These are phyloP conservation scores for Drosophila pandora DNA, from an alignment of 1,140 invertebrate species.

Conservation along the genomic window DNA sequence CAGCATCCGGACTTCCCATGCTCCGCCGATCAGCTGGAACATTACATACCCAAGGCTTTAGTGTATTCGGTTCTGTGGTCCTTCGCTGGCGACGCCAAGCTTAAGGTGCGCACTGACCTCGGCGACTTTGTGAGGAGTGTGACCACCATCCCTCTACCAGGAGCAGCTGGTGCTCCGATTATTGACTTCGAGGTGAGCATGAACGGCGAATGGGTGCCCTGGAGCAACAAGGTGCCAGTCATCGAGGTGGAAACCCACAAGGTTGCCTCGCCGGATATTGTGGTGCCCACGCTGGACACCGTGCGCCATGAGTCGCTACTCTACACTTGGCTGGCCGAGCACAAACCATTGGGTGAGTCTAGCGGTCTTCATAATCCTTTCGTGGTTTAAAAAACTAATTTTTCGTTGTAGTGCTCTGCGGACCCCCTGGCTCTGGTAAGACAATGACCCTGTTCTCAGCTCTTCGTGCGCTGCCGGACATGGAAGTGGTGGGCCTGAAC, in stretches of 20 bases:
- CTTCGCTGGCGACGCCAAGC: conserved; percentile 98
- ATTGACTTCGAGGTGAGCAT: conserved; percentile 97
- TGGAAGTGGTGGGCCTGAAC: conserved; percentile 99
- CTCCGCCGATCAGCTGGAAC: conserved; percentile 95
- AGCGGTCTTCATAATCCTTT: not conserved
- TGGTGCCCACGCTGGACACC: conserved; percentile 99
- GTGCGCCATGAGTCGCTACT: conserved; percentile 98
- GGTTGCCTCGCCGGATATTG: conserved; percentile 98
- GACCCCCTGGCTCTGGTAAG: conserved; percentile 99
- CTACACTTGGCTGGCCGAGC: conserved; percentile 99
- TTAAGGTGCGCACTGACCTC: conserved; percentile 96
- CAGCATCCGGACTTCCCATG: conserved; percentile 97
- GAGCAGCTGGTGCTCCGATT: conserved; percentile 89
- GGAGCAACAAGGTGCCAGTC: conserved; percentile 98
- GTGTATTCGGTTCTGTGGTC: conserved; percentile 98
- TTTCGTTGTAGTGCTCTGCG: conserved; percentile 93
- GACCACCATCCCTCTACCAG: conserved; percentile 96
- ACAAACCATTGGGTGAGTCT: conserved; percentile 95
- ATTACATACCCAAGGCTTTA: conserved; percentile 96
- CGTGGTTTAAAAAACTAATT: not conserved
- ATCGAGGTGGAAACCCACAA: conserved; percentile 99
- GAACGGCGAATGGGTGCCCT: conserved; percentile 97
- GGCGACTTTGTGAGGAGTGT: conserved; percentile 98
- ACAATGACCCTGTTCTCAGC: conserved; percentile 99
- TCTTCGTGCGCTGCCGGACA: conserved; percentile 96